Evolutionary conservation across 53 echinoderm and acorn worm genomes (phyloP).

Genomic region (Luidia sarsii): DNA sequence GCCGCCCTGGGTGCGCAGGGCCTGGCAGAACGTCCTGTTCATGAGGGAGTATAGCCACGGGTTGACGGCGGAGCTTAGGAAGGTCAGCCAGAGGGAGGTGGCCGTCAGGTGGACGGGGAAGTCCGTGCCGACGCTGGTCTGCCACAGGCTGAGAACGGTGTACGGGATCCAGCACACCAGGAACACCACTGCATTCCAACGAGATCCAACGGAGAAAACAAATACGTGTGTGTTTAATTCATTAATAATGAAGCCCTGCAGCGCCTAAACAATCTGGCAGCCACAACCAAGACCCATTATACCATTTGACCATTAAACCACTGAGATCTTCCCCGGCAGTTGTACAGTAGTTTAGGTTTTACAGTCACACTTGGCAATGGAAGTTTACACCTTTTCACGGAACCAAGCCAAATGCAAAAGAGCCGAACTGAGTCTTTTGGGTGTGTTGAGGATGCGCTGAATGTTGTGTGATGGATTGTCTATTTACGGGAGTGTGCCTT

Average conservation of each 20-base stretch:
- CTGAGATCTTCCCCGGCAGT: no score
- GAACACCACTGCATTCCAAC: slow-evolving; percentile 72
- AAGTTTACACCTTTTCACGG: no score
- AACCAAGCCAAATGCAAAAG: no score
- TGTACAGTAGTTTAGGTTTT: no score
- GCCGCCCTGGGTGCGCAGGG: slow-evolving; percentile 33
- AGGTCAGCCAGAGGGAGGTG: slow-evolving; percentile 71
- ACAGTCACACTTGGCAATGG: no score
- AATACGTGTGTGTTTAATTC: not conserved
- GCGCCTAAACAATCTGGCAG: not conserved
- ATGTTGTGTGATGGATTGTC: no score
- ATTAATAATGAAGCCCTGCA: not conserved
- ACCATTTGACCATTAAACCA: no score
- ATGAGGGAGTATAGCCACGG: slow-evolving; percentile 94
- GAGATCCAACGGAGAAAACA: not conserved
- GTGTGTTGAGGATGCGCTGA: no score
- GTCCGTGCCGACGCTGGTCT: slow-evolving; percentile 14
- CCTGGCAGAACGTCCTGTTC: slow-evolving; percentile 78
- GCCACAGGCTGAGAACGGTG: slow-evolving; percentile 68
- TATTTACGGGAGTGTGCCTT: no score
- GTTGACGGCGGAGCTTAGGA: slow-evolving; percentile 94
- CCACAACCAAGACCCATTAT: no score
- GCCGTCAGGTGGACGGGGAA: slow-evolving; percentile 54
- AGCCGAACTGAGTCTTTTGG: no score
- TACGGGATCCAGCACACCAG: slow-evolving; percentile 91